A percentile compares a stretch with the other conserved stretches of the same genome.
phyloP scores from a whole-genome alignment of 2,888 invertebrate genomes.

The Tenthredo distinguenda region DNA sequence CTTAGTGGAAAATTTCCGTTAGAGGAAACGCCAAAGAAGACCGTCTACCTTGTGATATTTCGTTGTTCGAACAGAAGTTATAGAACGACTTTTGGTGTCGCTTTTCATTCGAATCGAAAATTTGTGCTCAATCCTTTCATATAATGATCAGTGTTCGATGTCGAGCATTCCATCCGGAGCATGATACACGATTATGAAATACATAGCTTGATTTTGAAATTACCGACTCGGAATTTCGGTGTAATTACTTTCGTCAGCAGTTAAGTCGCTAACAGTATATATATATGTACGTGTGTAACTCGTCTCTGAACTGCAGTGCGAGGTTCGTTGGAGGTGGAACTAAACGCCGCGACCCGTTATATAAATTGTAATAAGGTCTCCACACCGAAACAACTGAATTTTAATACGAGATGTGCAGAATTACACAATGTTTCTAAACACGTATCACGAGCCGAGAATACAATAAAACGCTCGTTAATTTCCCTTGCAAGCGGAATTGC shows the following conservation, averaged over 20 bases:
- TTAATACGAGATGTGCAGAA: background rate
- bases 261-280: conserved; percentile 1
- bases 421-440: background rate
- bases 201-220: background rate
- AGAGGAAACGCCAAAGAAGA: background rate
- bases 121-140: background rate
- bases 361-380: background rate
- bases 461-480: background rate
- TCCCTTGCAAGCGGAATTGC: no score
- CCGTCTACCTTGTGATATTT: background rate
- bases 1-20: background rate
- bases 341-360: conserved; percentile 27
- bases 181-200: background rate
- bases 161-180: background rate
- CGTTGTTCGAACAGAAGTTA: background rate
- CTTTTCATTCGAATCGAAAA: background rate
- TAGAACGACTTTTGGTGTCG: background rate
- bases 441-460: background rate
- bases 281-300: background rate
- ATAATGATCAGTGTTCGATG: background rate
- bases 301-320: background rate
- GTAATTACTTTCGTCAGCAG: conserved; percentile 31
- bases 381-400: background rate
- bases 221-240: background rate
- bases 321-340: conserved; percentile 23